A percentile compares a stretch with the other conserved stretches of the same genome.
Conservation (phyloP, 2,888 invertebrate genomes). For the Silvanus unidentatus region DNA sequence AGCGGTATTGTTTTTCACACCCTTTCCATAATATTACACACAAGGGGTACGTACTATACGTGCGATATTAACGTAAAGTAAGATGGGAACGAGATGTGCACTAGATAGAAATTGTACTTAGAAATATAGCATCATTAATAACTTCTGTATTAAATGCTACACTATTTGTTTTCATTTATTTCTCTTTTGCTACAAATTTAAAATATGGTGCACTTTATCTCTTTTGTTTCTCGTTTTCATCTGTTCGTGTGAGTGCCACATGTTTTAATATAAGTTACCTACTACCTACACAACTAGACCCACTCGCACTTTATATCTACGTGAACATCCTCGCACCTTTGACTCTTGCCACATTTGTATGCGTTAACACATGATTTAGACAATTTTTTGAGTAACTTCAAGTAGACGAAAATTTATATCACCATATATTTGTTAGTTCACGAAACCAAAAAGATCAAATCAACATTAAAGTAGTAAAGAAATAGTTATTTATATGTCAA, state of each 20-base stretch:
- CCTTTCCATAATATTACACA: constrained; percentile 23
- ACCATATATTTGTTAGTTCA: no score
- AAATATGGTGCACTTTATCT: constrained; percentile 36
- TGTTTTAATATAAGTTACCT: no score
- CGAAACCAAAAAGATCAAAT: no score
- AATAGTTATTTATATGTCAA: no score
- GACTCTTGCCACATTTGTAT: no score
- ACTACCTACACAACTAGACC: no score
- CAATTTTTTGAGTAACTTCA: no score
- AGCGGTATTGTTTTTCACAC: constrained; percentile 37
- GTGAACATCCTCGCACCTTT: no score
- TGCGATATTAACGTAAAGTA: constrained; percentile 11
- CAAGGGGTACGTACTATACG: constrained; percentile 2
- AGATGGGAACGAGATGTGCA: constrained; percentile 20
- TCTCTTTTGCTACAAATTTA: constrained; percentile 35
- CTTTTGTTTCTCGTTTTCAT: constrained; percentile 21
- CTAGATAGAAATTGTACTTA: constrained; percentile 36
- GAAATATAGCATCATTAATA: constrained; percentile 45
- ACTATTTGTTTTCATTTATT: constrained; percentile 46
- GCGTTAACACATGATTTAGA: no score
- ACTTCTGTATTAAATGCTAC: constrained; percentile 44
- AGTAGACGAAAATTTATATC: no score
- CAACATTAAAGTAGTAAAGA: no score
- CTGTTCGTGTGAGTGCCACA: not conserved
- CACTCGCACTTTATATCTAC: no score